These are phyloP conservation scores for Spodoptera litura DNA, from an alignment of 1,140 invertebrate species.

Conservation along the genomic window DNA sequence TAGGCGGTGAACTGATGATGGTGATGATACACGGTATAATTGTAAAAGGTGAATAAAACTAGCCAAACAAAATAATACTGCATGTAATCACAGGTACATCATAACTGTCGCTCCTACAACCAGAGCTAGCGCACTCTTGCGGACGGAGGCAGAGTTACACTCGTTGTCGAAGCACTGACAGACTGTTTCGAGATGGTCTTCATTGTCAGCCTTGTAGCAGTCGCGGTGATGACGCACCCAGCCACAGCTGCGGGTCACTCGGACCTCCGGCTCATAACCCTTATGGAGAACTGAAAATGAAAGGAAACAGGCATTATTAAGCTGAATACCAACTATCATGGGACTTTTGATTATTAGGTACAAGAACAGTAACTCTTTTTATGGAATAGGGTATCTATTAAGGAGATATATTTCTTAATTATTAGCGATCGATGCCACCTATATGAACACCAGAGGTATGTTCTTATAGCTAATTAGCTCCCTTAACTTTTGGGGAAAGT, in stretches of 20 bases:
- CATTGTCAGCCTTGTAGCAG: constrained; percentile 86
- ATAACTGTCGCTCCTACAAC: not conserved
- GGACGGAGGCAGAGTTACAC: constrained; percentile 79
- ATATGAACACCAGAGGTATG: too few species aligned
- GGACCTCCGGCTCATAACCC: constrained; percentile 70
- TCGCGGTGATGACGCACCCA: constrained; percentile 78
- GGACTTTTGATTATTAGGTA: too few species aligned
- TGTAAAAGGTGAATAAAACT: not conserved
- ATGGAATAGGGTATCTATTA: too few species aligned
- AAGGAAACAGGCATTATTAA: not conserved
- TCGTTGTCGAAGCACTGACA: constrained; percentile 86
- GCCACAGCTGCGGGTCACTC: constrained; percentile 86
- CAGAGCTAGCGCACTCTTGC: not conserved
- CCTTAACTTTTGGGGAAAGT: too few species aligned
- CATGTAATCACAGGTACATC: not conserved
- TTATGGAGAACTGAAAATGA: constrained; percentile 72
- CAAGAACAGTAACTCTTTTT: too few species aligned
- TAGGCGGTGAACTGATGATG: too few species aligned
- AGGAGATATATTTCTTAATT: too few species aligned
- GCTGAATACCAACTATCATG: not conserved
- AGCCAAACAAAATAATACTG: constrained; percentile 41
- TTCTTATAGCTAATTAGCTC: too few species aligned
- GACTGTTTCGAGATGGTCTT: constrained; percentile 86
- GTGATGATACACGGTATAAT: too few species aligned
- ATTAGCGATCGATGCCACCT: too few species aligned